These are phyloP conservation scores for Cosmia pyralina DNA, from an alignment of 2,888 invertebrate species.

Conservation along the genomic window DNA sequence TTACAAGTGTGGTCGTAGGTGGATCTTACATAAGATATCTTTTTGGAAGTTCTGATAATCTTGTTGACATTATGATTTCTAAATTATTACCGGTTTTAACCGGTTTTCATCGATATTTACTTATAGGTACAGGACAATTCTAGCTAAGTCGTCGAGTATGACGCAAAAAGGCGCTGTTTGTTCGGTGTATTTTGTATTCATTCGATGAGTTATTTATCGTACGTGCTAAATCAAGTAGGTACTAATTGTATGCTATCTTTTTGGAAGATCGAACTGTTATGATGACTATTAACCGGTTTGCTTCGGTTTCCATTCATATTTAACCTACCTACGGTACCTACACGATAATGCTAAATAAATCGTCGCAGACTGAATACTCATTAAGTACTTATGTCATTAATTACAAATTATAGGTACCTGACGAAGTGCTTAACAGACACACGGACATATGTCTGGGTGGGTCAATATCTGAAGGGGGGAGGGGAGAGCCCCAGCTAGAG, in stretches of 20 bases:
- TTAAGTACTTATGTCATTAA: too few species aligned
- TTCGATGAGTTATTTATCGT: background rate
- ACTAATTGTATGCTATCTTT: background rate
- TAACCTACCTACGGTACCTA: background rate
- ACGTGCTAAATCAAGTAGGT: background rate
- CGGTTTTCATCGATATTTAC: conserved; percentile 4
- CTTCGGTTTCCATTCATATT: background rate
- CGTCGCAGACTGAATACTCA: background rate
- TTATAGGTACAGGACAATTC: background rate
- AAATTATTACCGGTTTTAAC: background rate
- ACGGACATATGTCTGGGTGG: background rate
- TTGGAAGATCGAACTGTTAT: background rate
- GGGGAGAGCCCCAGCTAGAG: background rate
- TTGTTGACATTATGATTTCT: conserved; percentile 18
- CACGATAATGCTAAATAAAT: background rate
- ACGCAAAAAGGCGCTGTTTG: background rate
- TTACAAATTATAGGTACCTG: too few species aligned
- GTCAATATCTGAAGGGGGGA: background rate
- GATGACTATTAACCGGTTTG: background rate
- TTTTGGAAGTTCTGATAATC: conserved; percentile 9
- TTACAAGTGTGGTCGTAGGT: background rate
- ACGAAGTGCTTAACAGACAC: background rate
- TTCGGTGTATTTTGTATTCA: background rate
- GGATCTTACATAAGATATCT: conserved; percentile 1
- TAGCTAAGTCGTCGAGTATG: background rate